phyloP scores from a whole-genome alignment of 2,888 invertebrate genomes.

The Drosophila mercatorum region DNA sequence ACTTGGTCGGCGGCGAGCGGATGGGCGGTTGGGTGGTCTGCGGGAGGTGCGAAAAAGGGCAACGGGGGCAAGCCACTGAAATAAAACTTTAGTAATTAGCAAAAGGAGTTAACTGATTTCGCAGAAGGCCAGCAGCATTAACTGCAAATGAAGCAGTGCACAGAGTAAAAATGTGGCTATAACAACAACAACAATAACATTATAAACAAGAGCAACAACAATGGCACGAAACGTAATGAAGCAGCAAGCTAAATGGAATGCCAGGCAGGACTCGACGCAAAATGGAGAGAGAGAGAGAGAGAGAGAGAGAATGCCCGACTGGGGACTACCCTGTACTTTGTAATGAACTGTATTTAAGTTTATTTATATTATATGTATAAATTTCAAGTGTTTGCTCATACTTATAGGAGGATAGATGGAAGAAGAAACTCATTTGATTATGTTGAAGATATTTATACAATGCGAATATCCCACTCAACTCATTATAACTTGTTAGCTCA shows the following conservation, averaged over 20 bases:
- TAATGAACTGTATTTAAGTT: neutral
- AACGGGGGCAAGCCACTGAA: conserved; percentile 44
- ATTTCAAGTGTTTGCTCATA: too few species aligned
- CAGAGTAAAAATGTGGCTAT: conserved; percentile 29
- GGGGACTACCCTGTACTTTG: neutral
- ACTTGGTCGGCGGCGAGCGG: conserved; percentile 3
- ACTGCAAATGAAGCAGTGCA: conserved; percentile 65
- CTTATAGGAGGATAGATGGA: neutral
- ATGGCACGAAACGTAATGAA: conserved; percentile 68
- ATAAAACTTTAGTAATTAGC: conserved; percentile 83
- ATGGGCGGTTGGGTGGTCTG: neutral
- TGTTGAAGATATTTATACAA: neutral
- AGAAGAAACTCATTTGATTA: neutral
- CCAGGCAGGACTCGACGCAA: conserved; percentile 14
- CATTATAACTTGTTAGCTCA: neutral
- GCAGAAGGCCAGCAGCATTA: conserved; percentile 55
- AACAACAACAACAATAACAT: conserved; percentile 24
- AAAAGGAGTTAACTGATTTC: conserved; percentile 82
- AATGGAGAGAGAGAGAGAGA: neutral
- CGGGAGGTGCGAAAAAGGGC: neutral
- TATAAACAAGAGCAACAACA: conserved; percentile 27
- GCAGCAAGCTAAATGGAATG: conserved; percentile 28
- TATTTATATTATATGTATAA: neutral
- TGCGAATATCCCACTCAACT: neutral
- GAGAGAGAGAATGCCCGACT: neutral